Base-by-base conservation (phyloP, 2,113 vertebrate genomes). In the Xenopus borealis region DNA sequence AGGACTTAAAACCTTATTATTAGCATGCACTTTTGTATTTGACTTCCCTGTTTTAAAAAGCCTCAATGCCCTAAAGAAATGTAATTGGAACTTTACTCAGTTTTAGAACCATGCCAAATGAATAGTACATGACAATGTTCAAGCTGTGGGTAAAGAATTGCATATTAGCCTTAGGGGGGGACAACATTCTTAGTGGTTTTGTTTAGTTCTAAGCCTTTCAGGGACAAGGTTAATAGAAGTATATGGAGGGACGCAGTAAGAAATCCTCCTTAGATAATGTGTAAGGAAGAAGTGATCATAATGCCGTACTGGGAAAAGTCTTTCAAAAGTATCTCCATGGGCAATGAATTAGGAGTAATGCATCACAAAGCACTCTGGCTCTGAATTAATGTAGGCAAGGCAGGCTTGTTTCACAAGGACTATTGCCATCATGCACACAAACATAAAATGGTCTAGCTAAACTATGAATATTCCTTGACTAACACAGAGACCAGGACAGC, bases 151-250 rank as follows among this genome's bases (percentile, higher is more conserved):
- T 11, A 46, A 16, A 65, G 33, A 8, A 7, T 65, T 11, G 6
- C 30, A 40, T 33, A 64, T 64, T 14, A 27, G 62, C 27, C 33
- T 65, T 45, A 45, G 17, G 17, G 33, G 63, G 1, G 7, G 0
- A 45, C 44, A 46, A 17, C 23, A 59, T 76, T 75, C 64, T 70
- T 40, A 58, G 69, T 13, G 23, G 59, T 66, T 27, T 72, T 47
- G 33, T 72, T 72, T 71, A 65, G 40, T 18, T 46, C 63, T 46
- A 33, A 65, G 40, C 40, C 33, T 65, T 65, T 65, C 13, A 65
- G 63, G 19, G 33, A 65, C 4, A 11, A 64, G 62, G 63, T 65
- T 65, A 65, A 65, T 65, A n/a, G 33, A 45, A 65, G 40, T 13
- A 9, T n/a, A 33, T 45, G 63, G 33, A 65, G 46, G 16, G 40